Conservation (phyloP, 2,113 vertebrate species). For the Tachycineta bicolor region DNA sequence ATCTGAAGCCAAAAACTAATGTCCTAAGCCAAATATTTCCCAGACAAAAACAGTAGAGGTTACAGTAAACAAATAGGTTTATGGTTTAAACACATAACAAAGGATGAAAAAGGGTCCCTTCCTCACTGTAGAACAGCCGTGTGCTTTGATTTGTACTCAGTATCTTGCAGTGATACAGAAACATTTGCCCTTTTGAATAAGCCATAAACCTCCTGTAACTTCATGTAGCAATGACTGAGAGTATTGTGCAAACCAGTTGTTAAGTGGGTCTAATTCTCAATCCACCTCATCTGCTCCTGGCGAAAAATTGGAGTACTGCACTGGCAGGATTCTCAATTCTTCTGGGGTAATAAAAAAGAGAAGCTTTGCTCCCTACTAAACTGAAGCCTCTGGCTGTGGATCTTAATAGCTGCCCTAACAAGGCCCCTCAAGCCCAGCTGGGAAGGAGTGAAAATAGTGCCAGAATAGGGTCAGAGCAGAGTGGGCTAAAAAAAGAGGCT, state of each 20-base stretch:
- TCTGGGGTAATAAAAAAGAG: neutral
- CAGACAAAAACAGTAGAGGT: neutral
- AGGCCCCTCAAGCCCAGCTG: neutral
- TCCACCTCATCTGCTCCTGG: neutral
- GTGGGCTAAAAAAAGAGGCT: neutral
- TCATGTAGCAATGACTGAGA: neutral
- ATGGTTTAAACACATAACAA: neutral
- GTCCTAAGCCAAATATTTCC: neutral
- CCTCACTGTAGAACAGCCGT: neutral
- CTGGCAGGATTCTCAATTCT: neutral
- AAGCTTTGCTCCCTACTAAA: constrained; percentile 7
- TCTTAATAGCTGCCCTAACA: neutral
- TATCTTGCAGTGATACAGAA: neutral
- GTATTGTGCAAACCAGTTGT: neutral
- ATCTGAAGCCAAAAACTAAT: neutral
- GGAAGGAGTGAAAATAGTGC: neutral
- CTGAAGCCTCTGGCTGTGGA: neutral
- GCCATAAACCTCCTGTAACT: neutral
- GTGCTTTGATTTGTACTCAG: constrained; percentile 3
- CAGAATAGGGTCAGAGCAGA: neutral
- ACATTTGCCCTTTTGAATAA: constrained; percentile 11
- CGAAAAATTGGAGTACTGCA: neutral
- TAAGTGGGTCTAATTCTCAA: constrained; percentile 4
- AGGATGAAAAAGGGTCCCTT: neutral
- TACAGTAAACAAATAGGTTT: neutral